Conservation (phyloP, 2,797 vertebrate species). For the Phalloptychus januarius region DNA sequence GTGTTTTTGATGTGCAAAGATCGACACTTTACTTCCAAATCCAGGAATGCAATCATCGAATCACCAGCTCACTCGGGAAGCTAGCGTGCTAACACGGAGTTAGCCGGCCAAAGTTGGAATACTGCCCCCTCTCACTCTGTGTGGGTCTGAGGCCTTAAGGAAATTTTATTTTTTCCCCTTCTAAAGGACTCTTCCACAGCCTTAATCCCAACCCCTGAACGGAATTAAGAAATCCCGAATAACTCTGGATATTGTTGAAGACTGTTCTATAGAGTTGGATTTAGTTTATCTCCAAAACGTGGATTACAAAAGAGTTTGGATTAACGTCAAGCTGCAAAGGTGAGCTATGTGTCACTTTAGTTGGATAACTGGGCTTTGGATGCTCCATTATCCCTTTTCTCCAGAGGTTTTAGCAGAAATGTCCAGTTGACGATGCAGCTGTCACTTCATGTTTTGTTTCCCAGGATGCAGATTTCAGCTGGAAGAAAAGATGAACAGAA, state of each 20-base stretch:
- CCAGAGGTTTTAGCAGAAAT: not conserved
- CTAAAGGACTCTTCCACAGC: slow-evolving; percentile 28
- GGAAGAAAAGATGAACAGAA: not conserved
- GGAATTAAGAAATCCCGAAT: slow-evolving; percentile 44
- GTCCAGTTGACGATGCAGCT: not conserved
- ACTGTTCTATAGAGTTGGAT: slow-evolving; percentile 12
- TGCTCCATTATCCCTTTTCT: not conserved
- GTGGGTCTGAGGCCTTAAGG: slow-evolving; percentile 70
- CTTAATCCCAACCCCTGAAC: slow-evolving; percentile 36
- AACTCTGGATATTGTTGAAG: slow-evolving; percentile 34
- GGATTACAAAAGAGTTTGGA: slow-evolving; percentile 47
- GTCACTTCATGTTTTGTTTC: not conserved
- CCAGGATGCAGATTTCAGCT: not conserved
- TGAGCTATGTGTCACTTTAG: slow-evolving; percentile 40
- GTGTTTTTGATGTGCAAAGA: slow-evolving; percentile 26
- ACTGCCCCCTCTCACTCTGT: slow-evolving; percentile 48
- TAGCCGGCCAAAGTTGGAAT: slow-evolving; percentile 70
- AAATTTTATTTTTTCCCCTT: slow-evolving; percentile 20
- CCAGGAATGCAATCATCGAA: slow-evolving; percentile 59
- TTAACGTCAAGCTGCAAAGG: slow-evolving; percentile 58
- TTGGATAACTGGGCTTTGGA: not conserved
- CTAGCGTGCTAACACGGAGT: slow-evolving; percentile 63
- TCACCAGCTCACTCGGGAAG: slow-evolving; percentile 52
- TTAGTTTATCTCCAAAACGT: slow-evolving; percentile 44
- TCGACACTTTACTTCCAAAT: slow-evolving; percentile 50